These are phyloP conservation scores for Himalopsyche kuldschensis DNA, from an alignment of 2,888 invertebrate species.

Conservation along the genomic window DNA sequence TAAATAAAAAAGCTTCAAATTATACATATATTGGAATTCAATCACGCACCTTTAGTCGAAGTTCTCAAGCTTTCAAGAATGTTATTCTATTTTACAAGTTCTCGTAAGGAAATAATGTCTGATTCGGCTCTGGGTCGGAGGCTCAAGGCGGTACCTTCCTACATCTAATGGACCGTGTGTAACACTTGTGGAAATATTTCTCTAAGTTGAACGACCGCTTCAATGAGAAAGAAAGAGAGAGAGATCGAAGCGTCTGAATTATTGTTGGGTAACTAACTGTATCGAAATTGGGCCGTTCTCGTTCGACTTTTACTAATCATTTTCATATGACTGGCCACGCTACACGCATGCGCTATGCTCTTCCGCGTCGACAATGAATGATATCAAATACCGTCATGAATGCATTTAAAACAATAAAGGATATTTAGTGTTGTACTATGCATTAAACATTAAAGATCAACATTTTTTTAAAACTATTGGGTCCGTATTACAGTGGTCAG, in stretches of 20 bases:
- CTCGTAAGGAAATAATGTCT: background rate
- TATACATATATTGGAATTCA: too few relatives aligned
- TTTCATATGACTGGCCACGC: background rate
- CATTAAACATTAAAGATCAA: too few relatives aligned
- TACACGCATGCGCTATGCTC: background rate
- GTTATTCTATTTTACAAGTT: background rate
- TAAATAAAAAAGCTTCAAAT: too few relatives aligned
- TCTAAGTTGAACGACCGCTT: background rate
- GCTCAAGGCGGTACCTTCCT: background rate
- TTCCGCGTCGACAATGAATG: background rate
- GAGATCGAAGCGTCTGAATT: background rate
- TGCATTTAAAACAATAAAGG: too few relatives aligned
- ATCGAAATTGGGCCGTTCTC: background rate
- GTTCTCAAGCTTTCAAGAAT: too few relatives aligned
- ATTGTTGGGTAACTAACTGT: background rate
- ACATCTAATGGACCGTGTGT: background rate
- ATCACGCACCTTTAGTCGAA: too few relatives aligned
- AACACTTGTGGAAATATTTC: background rate
- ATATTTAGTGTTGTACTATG: too few relatives aligned
- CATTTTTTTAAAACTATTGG: too few relatives aligned
- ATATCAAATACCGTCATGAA: background rate
- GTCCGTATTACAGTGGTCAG: too few relatives aligned
- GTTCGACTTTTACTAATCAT: slow-evolving; percentile 1
- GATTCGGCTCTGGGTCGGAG: background rate
- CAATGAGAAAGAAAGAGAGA: too few relatives aligned